These are phyloP conservation scores for Branchellion lobata DNA, from an alignment of 2,888 invertebrate species.

Conservation along the genomic window DNA sequence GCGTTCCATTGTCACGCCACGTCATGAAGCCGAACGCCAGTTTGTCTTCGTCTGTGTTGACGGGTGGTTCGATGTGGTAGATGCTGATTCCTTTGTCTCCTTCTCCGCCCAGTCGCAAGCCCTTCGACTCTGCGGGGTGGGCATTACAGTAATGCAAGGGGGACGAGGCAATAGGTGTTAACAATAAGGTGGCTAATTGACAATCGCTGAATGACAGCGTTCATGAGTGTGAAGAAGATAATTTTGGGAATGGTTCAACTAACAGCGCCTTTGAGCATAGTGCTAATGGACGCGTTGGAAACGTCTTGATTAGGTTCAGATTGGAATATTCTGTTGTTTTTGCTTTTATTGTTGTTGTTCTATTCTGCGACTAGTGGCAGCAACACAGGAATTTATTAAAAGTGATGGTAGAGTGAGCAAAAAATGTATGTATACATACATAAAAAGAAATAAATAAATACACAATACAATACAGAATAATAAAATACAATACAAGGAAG, in stretches of 20 bases:
- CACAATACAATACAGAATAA: too few species aligned
- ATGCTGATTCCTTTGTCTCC: constrained; percentile 54
- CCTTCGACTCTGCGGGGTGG: constrained; percentile 54
- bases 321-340: too few species aligned
- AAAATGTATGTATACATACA: too few species aligned
- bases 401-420: too few species aligned
- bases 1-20: constrained; percentile 56
- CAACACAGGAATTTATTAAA: too few species aligned
- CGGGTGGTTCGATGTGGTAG: constrained; percentile 52
- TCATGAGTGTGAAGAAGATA: not conserved
- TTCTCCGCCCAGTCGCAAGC: constrained; percentile 55
- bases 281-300: too few species aligned
- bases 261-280: too few species aligned
- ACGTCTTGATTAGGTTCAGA: too few species aligned
- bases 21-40: constrained; percentile 62
- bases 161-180: not conserved
- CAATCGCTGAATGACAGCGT: not conserved
- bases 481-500: too few species aligned
- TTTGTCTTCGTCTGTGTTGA: constrained; percentile 54
- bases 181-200: not conserved
- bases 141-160: not conserved
- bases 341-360: too few species aligned
- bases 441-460: too few species aligned
- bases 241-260: not conserved
- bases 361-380: too few species aligned